Evolutionary conservation across 2,888 invertebrate genomes (phyloP), one percentile per base, ranked within the genome.

Genomic region (Stictocephala bisonia): DNA sequence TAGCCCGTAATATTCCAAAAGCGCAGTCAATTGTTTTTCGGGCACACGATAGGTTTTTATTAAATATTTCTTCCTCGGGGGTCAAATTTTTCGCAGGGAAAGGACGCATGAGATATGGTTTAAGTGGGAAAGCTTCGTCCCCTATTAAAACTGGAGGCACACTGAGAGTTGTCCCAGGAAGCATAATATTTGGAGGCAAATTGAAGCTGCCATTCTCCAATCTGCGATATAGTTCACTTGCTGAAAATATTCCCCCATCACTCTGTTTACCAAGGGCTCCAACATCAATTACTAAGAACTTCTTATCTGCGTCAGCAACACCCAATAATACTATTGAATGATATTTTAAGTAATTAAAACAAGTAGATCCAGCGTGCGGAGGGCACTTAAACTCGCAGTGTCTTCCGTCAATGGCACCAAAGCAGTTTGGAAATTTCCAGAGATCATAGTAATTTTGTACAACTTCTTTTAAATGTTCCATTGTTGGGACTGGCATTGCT

Each of bases 341-440:
- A 53, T 48, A 70, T 6, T 41, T n/a, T 24, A 68, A 67, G 50
- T 75, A 75, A 35, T 72, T 75, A 18, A 60, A 73, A 50, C 26
- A 75, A 11, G 51, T 31, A 27, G 70, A 64, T 29, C 75, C 73
- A 26, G 29, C 20, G 22, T 72, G 26, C 11, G 60, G 9, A 31
- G 72, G 75, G 15, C 56, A 35, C 31, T 29, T 60, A 0, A 75
- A 68, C 4, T 40, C 31, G 15, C 68, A 56, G 29, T 75, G 73
- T 35, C 68, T 73, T n/a, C 75, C 53, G 26, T 73, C 75, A 2
- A 75, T 18, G 3, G 53, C 60, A 11, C 75, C 70, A 13, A 72
- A 29, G 58, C 72, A 72, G 58, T 75, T 60, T 13, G 72, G 72
- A 35, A 58, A 75, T 15, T 68, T 48, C 72, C 75, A 75, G 18